Conservation (phyloP, 2,888 invertebrate genomes). For the Melanostoma mellinum region DNA sequence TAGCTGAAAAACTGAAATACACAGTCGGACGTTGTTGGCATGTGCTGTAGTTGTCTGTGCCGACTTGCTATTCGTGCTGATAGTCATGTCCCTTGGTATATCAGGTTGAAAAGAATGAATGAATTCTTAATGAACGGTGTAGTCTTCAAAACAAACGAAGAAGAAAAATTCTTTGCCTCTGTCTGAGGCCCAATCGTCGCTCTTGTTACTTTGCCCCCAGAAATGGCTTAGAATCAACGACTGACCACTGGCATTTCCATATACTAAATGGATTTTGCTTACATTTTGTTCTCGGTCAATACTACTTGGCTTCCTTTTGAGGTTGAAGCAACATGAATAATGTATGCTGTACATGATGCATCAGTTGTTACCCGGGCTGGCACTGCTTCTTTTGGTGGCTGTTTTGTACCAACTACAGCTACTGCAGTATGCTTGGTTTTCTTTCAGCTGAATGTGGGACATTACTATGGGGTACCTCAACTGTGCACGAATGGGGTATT, state of each 20-base stretch:
- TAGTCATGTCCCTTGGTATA: not conserved
- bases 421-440: slow-evolving; percentile 9
- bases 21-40: too few species aligned
- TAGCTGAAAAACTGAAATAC: too few species aligned
- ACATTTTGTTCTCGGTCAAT: slow-evolving; percentile 62
- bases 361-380: slow-evolving; percentile 43
- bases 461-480: slow-evolving; percentile 33
- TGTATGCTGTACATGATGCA: slow-evolving; percentile 64
- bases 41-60: not conserved
- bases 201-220: slow-evolving; percentile 58
- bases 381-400: slow-evolving; percentile 16
- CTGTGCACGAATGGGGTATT: too few species aligned
- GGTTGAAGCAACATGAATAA: slow-evolving; percentile 60
- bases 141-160: not conserved
- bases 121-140: slow-evolving; percentile 49
- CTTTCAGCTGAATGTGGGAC: slow-evolving; percentile 56
- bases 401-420: not conserved
- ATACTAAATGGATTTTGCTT: slow-evolving; percentile 66
- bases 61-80: not conserved
- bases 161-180: slow-evolving; percentile 14
- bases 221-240: slow-evolving; percentile 46
- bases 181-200: slow-evolving; percentile 50
- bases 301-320: slow-evolving; percentile 55
- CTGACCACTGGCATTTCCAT: slow-evolving; percentile 68
- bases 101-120: slow-evolving; percentile 26